Conservation (phyloP, 2,797 vertebrate species). For the Botia kubotai region DNA sequence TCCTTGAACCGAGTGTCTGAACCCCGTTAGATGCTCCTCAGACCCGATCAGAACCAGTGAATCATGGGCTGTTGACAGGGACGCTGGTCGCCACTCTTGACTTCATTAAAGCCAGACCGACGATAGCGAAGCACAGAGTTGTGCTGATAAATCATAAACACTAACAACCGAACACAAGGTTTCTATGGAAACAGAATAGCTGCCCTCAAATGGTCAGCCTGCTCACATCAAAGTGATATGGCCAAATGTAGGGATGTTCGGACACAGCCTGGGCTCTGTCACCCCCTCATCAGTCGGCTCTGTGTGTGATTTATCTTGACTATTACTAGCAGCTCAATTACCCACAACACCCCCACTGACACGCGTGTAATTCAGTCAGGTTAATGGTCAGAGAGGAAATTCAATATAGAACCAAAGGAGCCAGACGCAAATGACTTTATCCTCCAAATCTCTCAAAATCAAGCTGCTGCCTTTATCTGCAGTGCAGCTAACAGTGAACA, state of each 20-base stretch:
- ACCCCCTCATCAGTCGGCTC: too few species aligned
- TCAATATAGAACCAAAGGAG: constrained; percentile 62
- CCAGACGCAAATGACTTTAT: neutral
- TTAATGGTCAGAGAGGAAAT: constrained; percentile 57
- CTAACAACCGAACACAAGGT: constrained; percentile 54
- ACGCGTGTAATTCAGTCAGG: constrained; percentile 69
- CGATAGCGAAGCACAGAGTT: constrained; percentile 59
- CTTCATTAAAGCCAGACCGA: constrained; percentile 75
- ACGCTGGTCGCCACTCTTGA: constrained; percentile 45
- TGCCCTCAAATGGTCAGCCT: constrained; percentile 26
- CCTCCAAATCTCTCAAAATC: constrained; percentile 43
- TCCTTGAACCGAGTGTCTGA: constrained; percentile 71
- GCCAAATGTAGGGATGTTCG: constrained; percentile 63
- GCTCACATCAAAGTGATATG: constrained; percentile 26
- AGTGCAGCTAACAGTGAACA: neutral
- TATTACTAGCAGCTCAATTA: constrained; percentile 51
- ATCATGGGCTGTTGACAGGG: constrained; percentile 64
- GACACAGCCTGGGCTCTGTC: constrained; percentile 46
- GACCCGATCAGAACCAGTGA: constrained; percentile 66
- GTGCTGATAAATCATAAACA: constrained; percentile 42
- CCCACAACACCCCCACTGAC: neutral
- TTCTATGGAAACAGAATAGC: constrained; percentile 68
- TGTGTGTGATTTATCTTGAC: neutral
- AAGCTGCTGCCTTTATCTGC: constrained; percentile 33
- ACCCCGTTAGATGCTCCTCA: constrained; percentile 67